Percentiles rank a stretch among this genome's conserved stretches.
Evolutionary conservation across 1,140 invertebrate species (phyloP).

Genomic region (Trinorchestia longiramus): DNA sequence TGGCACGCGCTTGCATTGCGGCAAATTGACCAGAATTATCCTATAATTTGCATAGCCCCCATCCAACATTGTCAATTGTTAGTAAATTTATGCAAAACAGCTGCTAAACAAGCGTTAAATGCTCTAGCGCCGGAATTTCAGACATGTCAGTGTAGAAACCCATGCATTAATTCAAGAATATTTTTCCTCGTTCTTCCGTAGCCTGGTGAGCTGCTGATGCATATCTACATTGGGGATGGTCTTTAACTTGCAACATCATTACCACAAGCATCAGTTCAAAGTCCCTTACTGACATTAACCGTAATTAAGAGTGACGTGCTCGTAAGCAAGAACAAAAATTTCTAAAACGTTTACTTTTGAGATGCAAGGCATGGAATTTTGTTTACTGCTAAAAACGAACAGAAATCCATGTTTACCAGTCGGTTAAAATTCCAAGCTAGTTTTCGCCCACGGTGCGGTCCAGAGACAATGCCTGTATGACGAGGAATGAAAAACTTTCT

Average conservation of each 20-base stretch:
- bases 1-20: constrained; percentile 34
- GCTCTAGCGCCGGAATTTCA: background rate
- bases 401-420: background rate
- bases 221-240: background rate
- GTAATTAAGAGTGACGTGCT: background rate
- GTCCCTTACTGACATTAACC: background rate
- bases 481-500: background rate
- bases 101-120: constrained; percentile 10
- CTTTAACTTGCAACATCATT: background rate
- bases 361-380: background rate
- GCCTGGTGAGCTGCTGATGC: background rate
- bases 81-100: constrained; percentile 33
- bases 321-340: background rate
- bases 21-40: background rate
- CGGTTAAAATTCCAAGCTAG: background rate
- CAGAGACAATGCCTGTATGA: background rate
- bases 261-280: background rate
- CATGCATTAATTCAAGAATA: background rate
- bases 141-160: background rate
- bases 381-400: background rate
- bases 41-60: constrained; percentile 17
- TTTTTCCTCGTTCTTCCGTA: background rate
- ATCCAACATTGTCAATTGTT: constrained; percentile 8
- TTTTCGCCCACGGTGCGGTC: background rate
- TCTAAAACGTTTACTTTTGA: background rate